A percentile compares a stretch with the other conserved stretches of the same genome.
Conservation (phyloP, 2,888 invertebrate genomes). For the Euplexia lucipara region DNA sequence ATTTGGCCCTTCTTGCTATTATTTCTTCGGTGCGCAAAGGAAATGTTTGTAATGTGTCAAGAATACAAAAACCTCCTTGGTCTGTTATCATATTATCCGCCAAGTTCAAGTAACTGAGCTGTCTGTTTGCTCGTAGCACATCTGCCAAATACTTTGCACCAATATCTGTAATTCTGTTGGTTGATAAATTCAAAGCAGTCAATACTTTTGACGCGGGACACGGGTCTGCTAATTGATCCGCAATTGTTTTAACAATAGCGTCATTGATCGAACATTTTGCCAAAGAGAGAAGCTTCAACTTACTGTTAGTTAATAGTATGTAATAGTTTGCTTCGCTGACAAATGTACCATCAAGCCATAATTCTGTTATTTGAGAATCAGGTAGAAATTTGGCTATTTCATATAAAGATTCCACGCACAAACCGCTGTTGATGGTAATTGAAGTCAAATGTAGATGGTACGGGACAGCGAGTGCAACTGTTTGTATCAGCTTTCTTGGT, state of each 20-base stretch:
- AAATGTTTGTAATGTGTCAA: constrained; percentile 57
- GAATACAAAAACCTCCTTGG: constrained; percentile 68
- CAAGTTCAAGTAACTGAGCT: constrained; percentile 77
- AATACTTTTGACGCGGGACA: constrained; percentile 72
- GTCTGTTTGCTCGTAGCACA: constrained; percentile 74
- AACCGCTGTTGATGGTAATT: constrained; percentile 70
- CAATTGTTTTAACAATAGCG: constrained; percentile 67
- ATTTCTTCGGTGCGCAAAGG: constrained; percentile 45
- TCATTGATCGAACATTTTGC: constrained; percentile 77
- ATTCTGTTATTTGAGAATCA: constrained; percentile 71
- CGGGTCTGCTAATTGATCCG: constrained; percentile 65
- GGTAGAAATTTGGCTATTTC: constrained; percentile 75
- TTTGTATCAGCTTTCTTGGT: constrained; percentile 71
- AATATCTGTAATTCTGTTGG: constrained; percentile 78
- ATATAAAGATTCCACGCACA: constrained; percentile 66
- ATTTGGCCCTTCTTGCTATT: neutral
- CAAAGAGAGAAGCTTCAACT: constrained; percentile 74
- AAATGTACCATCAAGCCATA: constrained; percentile 74
- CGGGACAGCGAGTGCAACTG: constrained; percentile 70
- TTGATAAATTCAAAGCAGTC: constrained; percentile 73
- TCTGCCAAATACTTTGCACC: constrained; percentile 73
- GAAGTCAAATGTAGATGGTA: constrained; percentile 68
- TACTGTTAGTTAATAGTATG: constrained; percentile 66
- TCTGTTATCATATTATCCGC: constrained; percentile 77
- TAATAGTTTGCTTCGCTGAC: constrained; percentile 74